Conservation (phyloP, 2,888 invertebrate genomes). For the Papilio protenor region DNA sequence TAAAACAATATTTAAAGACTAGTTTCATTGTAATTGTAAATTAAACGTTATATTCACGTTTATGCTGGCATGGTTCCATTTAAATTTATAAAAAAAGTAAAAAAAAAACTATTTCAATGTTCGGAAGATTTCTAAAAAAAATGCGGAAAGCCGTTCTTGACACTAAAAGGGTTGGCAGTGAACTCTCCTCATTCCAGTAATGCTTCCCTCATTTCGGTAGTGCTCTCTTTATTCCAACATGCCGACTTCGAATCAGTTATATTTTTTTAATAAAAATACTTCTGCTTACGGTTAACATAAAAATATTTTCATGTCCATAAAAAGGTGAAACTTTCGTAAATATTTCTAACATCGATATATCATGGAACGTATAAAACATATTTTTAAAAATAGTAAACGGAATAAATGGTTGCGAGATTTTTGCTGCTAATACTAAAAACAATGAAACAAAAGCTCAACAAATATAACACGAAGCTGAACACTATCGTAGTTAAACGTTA, state of each 20-base stretch:
- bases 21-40: not conserved
- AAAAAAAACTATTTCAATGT: constrained; percentile 14
- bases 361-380: not conserved
- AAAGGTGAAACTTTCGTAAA: not conserved
- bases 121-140: constrained; percentile 13
- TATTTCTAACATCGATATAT: not conserved
- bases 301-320: not conserved
- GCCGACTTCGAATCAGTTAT: constrained; percentile 5
- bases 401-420: not conserved
- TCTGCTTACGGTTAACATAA: constrained; percentile 1
- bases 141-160: constrained; percentile 16
- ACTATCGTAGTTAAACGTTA: constrained; percentile 26
- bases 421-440: not conserved
- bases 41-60: not conserved
- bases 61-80: constrained; percentile 1
- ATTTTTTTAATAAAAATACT: constrained; percentile 13
- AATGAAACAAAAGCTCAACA: constrained; percentile 2
- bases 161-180: constrained; percentile 42
- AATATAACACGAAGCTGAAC: constrained; percentile 11
- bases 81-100: not conserved
- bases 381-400: not conserved
- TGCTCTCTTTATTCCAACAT: constrained; percentile 32
- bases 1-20: not conserved
- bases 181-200: constrained; percentile 37
- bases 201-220: constrained; percentile 37